Percentiles rank a stretch among this genome's conserved stretches.
phyloP scores from a whole-genome alignment of 2,113 vertebrate genomes.

The Calypte anna region DNA sequence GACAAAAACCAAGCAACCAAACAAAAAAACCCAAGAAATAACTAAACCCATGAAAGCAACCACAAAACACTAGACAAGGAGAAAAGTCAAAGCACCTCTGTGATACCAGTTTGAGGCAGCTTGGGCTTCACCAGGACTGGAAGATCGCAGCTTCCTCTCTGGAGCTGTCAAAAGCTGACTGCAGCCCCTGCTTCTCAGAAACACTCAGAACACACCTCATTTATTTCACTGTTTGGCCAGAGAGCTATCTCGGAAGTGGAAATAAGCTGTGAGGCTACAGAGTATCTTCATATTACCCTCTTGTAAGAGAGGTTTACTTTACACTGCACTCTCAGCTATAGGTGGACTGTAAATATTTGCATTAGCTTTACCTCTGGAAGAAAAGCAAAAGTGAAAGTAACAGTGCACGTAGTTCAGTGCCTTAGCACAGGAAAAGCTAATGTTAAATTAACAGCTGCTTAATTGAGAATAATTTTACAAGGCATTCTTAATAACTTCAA shows the following conservation, averaged over 20 bases:
- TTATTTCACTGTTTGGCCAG: background rate
- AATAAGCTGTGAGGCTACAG: background rate
- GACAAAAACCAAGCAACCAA: too few relatives aligned
- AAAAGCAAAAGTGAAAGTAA: constrained; percentile 47
- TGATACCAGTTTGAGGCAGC: background rate
- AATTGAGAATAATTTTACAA: background rate
- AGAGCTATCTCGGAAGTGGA: background rate
- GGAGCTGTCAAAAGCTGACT: background rate
- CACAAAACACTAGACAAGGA: background rate
- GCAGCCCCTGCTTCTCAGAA: background rate
- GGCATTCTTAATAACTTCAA: background rate
- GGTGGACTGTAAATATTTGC: background rate
- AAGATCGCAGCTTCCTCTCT: background rate
- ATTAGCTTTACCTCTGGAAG: background rate
- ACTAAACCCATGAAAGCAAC: too few relatives aligned
- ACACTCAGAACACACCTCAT: background rate
- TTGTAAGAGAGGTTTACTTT: background rate
- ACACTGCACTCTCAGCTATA: background rate
- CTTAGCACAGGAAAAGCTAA: background rate
- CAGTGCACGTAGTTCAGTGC: background rate
- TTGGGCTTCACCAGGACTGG: background rate
- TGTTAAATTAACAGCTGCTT: background rate
- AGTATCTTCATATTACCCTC: background rate
- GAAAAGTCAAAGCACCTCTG: background rate
- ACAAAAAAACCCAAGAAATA: too few relatives aligned